Evolutionary conservation across 2,888 invertebrate species (phyloP), one percentile per base, ranked within the genome.

Genomic region (Idaea straminata): DNA sequence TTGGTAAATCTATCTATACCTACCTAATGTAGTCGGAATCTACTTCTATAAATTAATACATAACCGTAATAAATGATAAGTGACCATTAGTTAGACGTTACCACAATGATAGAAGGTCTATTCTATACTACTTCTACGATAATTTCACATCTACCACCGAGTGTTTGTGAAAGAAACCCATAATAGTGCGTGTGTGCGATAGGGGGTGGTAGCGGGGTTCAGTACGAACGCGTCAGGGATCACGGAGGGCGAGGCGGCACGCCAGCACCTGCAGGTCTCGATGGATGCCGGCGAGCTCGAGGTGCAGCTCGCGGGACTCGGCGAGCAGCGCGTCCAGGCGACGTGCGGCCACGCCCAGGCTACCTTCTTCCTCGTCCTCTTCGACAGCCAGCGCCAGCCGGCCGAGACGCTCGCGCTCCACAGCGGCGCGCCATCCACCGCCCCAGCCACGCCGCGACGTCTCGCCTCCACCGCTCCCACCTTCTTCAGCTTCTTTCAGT

Each of bases 261-360:
- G 87, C 89, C 85, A 92, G 92, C 92, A 93, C 93, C 91, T 93
- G 92, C 83, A 93, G 87, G 87, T 93, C 93, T 69, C 87, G 84
- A 74, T 91, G 90, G 79, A 93, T 93, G 78, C 84, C 90, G 10
- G 89, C 88, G 79, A 93, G 83, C 84, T 92, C 89, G 72, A 80
- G 84, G 84, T 91, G 92, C 74, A 93, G 84, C 66, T 82, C 84
- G 34, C 91, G 82, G 10, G 92, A 91, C 83, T 92, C 92, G 61
- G 85, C 88, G 75, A 92, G 84, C 83, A 93, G 81, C 69, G 85
- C 86, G 80, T 89, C 91, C 75, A 92, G 79, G 60, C 84, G 82
- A 63, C 89, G 80, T 73, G 90, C 89, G 25, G 92, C 91, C 62
- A 86, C 83, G 3, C 84, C 74, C 76, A 91, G 80, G 66, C 86